phyloP scores from a whole-genome alignment of 2,797 vertebrate genomes.

The Caiman crocodilus region DNA sequence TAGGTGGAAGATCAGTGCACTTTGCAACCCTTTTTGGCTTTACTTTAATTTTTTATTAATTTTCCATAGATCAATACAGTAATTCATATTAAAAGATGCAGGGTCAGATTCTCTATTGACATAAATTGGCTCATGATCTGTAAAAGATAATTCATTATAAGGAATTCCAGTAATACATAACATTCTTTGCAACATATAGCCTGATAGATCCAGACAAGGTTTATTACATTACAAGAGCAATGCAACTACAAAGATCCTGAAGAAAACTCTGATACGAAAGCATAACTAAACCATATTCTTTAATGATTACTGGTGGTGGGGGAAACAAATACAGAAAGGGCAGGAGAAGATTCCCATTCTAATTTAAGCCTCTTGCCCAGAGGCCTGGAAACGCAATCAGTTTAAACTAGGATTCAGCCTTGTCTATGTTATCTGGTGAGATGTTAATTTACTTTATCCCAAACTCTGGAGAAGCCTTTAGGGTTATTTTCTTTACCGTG shows the following conservation, averaged over 20 bases:
- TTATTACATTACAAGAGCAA: neutral
- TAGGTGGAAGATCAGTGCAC: neutral
- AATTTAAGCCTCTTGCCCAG: rapidly evolving
- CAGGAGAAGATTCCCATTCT: neutral
- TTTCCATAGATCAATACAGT: slow-evolving; percentile 5
- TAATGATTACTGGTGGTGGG: neutral
- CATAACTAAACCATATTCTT: neutral
- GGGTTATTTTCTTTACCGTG: neutral
- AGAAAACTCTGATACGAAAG: neutral
- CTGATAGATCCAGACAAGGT: neutral
- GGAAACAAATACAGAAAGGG: neutral
- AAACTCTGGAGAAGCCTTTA: neutral
- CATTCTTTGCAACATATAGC: neutral
- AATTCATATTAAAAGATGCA: neutral
- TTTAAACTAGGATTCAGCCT: neutral
- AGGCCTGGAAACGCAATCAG: neutral
- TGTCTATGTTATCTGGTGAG: neutral
- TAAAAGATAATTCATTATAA: slow-evolving; percentile 20
- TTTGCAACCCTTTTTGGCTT: neutral
- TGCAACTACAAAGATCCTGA: rapidly evolving
- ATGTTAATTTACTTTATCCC: neutral
- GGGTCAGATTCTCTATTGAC: neutral
- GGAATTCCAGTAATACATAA: slow-evolving; percentile 13
- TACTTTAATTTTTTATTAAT: neutral
- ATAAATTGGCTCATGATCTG: neutral